Conservation (phyloP, 2,797 vertebrate genomes). For the Staurois parvus region DNA sequence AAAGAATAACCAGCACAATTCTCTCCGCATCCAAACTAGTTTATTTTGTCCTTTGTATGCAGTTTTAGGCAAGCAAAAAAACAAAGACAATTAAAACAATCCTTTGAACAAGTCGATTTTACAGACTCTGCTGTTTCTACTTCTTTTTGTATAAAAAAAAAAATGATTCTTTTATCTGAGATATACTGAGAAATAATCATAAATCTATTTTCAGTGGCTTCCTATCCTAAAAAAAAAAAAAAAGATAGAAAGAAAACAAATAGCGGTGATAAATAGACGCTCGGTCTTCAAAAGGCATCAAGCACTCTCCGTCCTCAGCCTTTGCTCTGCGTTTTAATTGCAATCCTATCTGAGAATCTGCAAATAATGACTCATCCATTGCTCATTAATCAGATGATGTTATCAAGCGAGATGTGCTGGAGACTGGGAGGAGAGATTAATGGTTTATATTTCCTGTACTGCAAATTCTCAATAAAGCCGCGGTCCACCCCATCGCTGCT, state of each 20-base stretch:
- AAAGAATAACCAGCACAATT: neutral
- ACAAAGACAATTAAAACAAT: conserved; percentile 41
- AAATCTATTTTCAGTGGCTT: conserved; percentile 55
- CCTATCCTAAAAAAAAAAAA: conserved; percentile 10
- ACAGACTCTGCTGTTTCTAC: conserved; percentile 14
- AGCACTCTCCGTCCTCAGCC: conserved; percentile 49
- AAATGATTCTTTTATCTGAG: conserved; percentile 51
- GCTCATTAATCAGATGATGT: conserved; percentile 63
- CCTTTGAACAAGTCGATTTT: conserved; percentile 19
- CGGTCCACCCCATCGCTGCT: conserved; percentile 28
- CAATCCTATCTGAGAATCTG: conserved; percentile 61
- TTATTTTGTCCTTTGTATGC: conserved; percentile 16
- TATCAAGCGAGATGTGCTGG: conserved; percentile 54
- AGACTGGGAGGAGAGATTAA: conserved; percentile 58
- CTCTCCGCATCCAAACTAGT: neutral
- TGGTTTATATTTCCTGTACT: conserved; percentile 56
- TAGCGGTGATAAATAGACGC: conserved; percentile 57
- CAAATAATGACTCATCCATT: conserved; percentile 62
- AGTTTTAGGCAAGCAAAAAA: conserved; percentile 18
- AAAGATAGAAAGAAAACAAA: conserved; percentile 54
- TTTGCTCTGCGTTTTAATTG: conserved; percentile 61
- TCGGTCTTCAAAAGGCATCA: conserved; percentile 56
- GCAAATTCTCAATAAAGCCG: conserved; percentile 43
- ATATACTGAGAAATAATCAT: conserved; percentile 54
- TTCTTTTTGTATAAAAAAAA: conserved; percentile 24